Conservation (phyloP, 2,888 invertebrate species). For the Epinotia bilunana region DNA sequence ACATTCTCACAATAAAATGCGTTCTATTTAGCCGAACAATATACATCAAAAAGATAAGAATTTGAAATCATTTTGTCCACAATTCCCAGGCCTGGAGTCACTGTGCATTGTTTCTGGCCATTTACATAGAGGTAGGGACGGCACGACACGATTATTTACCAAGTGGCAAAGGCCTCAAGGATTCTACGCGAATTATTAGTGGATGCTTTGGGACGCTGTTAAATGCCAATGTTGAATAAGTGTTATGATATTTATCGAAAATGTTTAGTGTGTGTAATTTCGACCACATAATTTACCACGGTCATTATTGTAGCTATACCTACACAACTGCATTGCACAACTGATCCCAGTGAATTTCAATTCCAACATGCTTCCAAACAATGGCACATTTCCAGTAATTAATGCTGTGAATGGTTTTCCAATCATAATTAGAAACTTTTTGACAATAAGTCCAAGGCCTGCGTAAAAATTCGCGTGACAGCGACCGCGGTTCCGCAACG, state of each 20-base stretch:
- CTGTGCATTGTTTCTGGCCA: slow-evolving; percentile 49
- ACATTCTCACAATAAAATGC: slow-evolving; percentile 60
- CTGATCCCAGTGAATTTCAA: too few relatives aligned
- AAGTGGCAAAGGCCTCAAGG: slow-evolving; percentile 49
- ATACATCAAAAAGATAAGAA: slow-evolving; percentile 36
- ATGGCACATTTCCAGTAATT: slow-evolving; percentile 23
- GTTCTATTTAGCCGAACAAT: slow-evolving; percentile 24
- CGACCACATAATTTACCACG: background rate
- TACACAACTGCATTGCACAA: too few relatives aligned
- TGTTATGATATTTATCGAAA: slow-evolving; percentile 9
- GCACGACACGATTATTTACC: slow-evolving; percentile 51
- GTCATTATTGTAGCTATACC: background rate
- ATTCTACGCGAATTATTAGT: slow-evolving; percentile 43
- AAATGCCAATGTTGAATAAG: background rate
- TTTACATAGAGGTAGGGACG: slow-evolving; percentile 48
- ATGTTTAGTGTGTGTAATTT: background rate
- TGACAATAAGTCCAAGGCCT: slow-evolving; percentile 75
- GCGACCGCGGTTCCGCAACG: slow-evolving; percentile 35
- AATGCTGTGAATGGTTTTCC: slow-evolving; percentile 34
- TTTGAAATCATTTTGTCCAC: slow-evolving; percentile 42
- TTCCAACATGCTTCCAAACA: background rate
- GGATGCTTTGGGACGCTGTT: slow-evolving; percentile 3
- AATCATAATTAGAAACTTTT: slow-evolving; percentile 60
- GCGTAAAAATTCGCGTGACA: slow-evolving; percentile 58
- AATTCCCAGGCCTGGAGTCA: slow-evolving; percentile 41